phyloP scores from a whole-genome alignment of 2,797 vertebrate genomes.

The Gephyroberyx darwinii region DNA sequence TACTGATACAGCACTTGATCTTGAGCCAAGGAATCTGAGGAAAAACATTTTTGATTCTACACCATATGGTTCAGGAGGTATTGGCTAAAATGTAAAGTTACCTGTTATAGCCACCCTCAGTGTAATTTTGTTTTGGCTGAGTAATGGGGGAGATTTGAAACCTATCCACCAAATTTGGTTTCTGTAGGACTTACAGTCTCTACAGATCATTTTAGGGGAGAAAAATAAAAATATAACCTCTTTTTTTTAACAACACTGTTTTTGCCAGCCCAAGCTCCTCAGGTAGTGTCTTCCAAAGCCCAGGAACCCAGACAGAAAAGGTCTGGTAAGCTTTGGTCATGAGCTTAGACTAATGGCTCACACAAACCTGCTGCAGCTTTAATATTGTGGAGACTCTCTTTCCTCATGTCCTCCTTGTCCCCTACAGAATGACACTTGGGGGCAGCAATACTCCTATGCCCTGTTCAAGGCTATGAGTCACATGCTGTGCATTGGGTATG shows the following conservation, averaged over 20 bases:
- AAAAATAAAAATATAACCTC: no score
- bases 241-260: not conserved
- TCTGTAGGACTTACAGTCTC: no score
- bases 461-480: conserved; percentile 99
- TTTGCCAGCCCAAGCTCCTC: not conserved
- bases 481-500: conserved; percentile 98
- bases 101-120: no score
- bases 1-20: not conserved
- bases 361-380: conserved; percentile 5
- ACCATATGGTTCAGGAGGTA: no score
- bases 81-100: no score
- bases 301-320: not conserved
- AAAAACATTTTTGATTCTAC: no score
- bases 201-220: no score
- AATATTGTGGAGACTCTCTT: conserved; percentile 13
- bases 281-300: not conserved
- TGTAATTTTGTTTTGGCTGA: no score
- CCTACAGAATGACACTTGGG: conserved; percentile 95
- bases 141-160: no score
- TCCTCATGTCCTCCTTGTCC: conserved; percentile 14
- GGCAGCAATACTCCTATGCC: conserved; percentile 97
- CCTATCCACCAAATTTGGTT: no score
- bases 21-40: no score
- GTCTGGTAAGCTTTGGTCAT: no score
- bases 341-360: not conserved